A percentile compares a stretch with the other conserved stretches of the same genome.
Evolutionary conservation across 2,888 invertebrate genomes (phyloP).

Genomic region (Nebria salina): DNA sequence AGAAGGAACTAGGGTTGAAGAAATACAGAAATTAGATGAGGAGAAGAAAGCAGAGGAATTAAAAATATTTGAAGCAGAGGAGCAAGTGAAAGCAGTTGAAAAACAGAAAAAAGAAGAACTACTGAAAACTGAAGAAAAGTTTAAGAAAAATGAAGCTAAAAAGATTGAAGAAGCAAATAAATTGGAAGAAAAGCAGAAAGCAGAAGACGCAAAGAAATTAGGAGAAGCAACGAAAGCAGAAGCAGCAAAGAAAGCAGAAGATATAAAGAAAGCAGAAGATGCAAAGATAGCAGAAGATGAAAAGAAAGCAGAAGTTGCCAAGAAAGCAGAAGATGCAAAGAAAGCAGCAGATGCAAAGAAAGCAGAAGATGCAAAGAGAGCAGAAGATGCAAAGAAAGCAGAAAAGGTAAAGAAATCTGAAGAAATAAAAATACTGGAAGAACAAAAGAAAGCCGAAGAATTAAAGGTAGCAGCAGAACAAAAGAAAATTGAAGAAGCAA

Average conservation of each 20-base stretch:
- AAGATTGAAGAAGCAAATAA: slow-evolving; percentile 43
- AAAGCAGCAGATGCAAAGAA: slow-evolving; percentile 40
- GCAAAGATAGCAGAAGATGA: slow-evolving; percentile 43
- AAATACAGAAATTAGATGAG: slow-evolving; percentile 29
- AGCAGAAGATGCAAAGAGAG: slow-evolving; percentile 38
- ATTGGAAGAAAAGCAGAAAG: slow-evolving; percentile 43
- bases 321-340: slow-evolving; percentile 46
- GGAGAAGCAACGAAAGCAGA: slow-evolving; percentile 46
- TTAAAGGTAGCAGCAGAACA: slow-evolving; percentile 41
- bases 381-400: slow-evolving; percentile 51
- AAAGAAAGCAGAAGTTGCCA: slow-evolving; percentile 48
- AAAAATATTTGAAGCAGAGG: slow-evolving; percentile 40
- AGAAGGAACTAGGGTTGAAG: slow-evolving; percentile 41
- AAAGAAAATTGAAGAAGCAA: slow-evolving; percentile 41
- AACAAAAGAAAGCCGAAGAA: slow-evolving; percentile 45
- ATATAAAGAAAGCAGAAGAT: slow-evolving; percentile 46
- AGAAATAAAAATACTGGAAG: slow-evolving; percentile 44
- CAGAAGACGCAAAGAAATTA: slow-evolving; percentile 33
- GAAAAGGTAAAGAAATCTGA: slow-evolving; percentile 47
- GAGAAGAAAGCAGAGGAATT: slow-evolving; percentile 43
- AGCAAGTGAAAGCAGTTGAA: slow-evolving; percentile 31
- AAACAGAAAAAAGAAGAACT: slow-evolving; percentile 22
- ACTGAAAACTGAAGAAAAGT: slow-evolving; percentile 23
- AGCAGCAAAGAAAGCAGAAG: slow-evolving; percentile 50
- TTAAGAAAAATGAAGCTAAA: neutral